Evolutionary conservation across 2,113 vertebrate genomes (phyloP).

Genomic region (Butorides virescens): DNA sequence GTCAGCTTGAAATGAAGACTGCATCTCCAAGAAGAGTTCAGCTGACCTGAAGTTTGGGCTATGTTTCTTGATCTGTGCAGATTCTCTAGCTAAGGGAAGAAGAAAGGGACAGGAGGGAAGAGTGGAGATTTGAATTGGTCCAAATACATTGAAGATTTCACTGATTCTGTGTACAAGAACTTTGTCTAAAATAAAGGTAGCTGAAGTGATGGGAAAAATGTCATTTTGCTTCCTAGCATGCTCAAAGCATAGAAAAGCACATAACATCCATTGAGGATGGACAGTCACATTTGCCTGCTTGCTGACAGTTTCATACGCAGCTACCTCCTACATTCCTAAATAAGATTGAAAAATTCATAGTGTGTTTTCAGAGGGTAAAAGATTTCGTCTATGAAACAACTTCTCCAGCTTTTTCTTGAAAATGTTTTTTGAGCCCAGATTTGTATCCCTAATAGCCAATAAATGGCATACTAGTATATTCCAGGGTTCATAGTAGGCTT

Average conservation of each 20-base stretch:
- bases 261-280: rapidly evolving
- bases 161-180: neutral
- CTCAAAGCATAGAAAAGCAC: neutral
- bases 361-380: neutral
- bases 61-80: neutral
- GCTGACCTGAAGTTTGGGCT: neutral
- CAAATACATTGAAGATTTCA: neutral
- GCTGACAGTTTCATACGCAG: neutral
- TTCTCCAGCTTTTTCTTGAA: neutral
- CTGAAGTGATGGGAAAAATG: neutral
- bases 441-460: neutral
- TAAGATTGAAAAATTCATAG: neutral
- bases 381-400: neutral
- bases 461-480: neutral
- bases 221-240: neutral
- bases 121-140: neutral
- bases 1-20: neutral
- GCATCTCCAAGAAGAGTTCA: neutral
- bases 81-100: neutral
- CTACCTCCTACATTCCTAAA: neutral
- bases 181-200: neutral
- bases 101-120: neutral
- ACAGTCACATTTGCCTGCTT: neutral
- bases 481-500: neutral
- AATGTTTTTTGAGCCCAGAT: neutral